Evolutionary conservation across 2,113 vertebrate genomes (phyloP).

Genomic region (Motacilla tschutschensis): DNA sequence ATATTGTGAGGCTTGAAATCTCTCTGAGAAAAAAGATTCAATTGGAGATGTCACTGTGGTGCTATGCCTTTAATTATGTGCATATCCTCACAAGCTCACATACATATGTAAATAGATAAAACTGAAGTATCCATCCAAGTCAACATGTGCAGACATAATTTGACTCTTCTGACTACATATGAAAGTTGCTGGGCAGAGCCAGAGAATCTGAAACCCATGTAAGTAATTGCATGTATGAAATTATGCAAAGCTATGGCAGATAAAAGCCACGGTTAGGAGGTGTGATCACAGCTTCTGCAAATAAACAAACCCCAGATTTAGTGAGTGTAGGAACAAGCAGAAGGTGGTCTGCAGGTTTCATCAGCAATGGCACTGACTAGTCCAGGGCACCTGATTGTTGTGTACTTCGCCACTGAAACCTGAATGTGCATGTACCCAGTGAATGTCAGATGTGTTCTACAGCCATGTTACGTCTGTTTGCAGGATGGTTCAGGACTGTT

Average conservation of each 20-base stretch:
- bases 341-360: neutral
- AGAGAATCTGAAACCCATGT: neutral
- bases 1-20: neutral
- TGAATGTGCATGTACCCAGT: neutral
- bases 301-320: neutral
- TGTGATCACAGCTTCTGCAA: neutral
- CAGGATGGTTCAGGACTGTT: neutral
- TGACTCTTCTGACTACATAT: neutral
- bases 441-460: accelerated
- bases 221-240: neutral
- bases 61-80: neutral
- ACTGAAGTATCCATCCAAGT: neutral
- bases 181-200: neutral
- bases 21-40: neutral
- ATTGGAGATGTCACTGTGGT: neutral
- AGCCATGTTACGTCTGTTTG: neutral
- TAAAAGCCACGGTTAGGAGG: neutral
- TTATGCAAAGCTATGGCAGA: neutral
- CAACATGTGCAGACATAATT: neutral
- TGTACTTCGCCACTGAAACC: neutral
- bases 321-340: neutral
- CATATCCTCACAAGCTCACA: neutral
- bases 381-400: neutral
- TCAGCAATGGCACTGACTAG: neutral
- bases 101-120: neutral